These are phyloP conservation scores for Drosophila yakuba DNA, from an alignment of 1,140 invertebrate genomes.

Conservation along the genomic window DNA sequence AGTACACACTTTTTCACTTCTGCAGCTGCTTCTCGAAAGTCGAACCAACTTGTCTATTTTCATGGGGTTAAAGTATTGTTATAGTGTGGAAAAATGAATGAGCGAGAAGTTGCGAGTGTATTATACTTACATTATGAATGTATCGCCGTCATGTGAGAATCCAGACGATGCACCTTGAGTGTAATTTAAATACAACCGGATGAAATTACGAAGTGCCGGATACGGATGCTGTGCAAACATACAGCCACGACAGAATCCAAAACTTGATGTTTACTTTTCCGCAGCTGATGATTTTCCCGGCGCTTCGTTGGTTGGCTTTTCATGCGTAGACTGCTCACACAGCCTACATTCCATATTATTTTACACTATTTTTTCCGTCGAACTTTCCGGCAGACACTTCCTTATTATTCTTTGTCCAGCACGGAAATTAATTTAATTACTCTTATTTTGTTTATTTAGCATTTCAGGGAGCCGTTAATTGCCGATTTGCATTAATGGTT, in stretches of 20 bases:
- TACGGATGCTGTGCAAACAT: conserved; percentile 48
- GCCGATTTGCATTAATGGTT: conserved; percentile 33
- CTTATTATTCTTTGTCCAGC: conserved; percentile 60
- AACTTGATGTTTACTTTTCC: conserved; percentile 78
- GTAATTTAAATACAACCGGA: conserved; percentile 71
- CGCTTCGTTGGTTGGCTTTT: conserved; percentile 45
- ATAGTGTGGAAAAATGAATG: no score
- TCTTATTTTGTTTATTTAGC: conserved; percentile 35
- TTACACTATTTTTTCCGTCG: conserved; percentile 19
- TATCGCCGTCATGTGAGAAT: conserved; percentile 28
- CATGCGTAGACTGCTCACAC: conserved; percentile 64
- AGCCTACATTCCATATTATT: conserved; percentile 38
- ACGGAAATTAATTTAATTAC: conserved; percentile 67
- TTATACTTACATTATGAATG: conserved; percentile 66
- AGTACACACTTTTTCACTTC: no score
- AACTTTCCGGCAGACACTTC: conserved; percentile 59
- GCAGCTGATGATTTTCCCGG: conserved; percentile 61
- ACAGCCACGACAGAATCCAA: conserved; percentile 24
- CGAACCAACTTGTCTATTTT: neutral
- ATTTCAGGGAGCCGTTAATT: conserved; percentile 52
- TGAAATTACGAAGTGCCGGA: conserved; percentile 74
- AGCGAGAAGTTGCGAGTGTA: conserved; percentile 9
- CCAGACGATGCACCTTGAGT: conserved; percentile 38
- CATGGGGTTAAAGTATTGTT: no score
- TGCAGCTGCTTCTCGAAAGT: no score